Conservation (phyloP, 1,140 invertebrate species). For the Meloidogyne hapla region DNA sequence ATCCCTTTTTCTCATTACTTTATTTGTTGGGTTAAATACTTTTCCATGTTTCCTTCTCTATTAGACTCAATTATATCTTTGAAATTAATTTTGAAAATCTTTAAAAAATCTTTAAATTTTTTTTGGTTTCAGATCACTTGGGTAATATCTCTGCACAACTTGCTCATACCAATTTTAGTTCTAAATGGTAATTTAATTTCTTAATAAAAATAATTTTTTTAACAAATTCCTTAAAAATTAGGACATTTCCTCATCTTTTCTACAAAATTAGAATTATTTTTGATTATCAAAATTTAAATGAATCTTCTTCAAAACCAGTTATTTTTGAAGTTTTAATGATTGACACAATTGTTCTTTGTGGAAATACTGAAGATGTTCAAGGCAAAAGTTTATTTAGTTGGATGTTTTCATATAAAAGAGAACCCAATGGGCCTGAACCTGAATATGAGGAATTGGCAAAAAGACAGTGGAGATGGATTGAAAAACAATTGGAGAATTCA, state of each 20-base stretch:
- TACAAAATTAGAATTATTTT: slow-evolving; percentile 41
- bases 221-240: slow-evolving; percentile 10
- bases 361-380: slow-evolving; percentile 51
- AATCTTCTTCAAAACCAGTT: background rate
- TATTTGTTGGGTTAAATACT: no score
- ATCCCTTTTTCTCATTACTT: no score
- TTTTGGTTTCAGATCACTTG: slow-evolving; percentile 64
- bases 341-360: slow-evolving; percentile 54
- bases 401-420: slow-evolving; percentile 38
- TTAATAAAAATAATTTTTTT: background rate
- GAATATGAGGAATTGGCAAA: slow-evolving; percentile 51
- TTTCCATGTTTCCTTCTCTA: no score
- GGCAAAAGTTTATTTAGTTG: slow-evolving; percentile 43
- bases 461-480: slow-evolving; percentile 66
- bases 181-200: slow-evolving; percentile 63
- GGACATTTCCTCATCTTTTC: slow-evolving; percentile 53
- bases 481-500: slow-evolving; percentile 58
- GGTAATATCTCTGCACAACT: slow-evolving; percentile 66
- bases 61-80: no score
- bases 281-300: slow-evolving; percentile 29
- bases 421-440: slow-evolving; percentile 41
- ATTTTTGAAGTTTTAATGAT: slow-evolving; percentile 45
- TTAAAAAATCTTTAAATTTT: no score
- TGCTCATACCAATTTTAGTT: slow-evolving; percentile 64
- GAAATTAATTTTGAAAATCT: no score